Conservation (phyloP, 1,140 invertebrate species). For the Calosoma granatense region DNA sequence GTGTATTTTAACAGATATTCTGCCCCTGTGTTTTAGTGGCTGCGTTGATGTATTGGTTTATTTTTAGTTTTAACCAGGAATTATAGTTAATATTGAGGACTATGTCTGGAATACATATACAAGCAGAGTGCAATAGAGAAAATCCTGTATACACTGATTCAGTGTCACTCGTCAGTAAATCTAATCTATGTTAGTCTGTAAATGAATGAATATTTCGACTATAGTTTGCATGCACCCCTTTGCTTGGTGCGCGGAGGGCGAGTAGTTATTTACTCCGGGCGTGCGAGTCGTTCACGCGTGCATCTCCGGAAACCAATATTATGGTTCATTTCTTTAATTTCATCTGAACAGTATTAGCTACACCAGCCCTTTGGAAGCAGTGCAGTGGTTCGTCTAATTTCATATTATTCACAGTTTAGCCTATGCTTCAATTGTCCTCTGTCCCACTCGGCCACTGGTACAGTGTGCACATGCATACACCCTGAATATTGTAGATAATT, state of each 20-base stretch:
- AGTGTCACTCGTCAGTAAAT: no score
- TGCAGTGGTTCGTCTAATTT: conserved; percentile 8
- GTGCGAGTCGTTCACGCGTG: no score
- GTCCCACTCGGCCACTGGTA: background rate
- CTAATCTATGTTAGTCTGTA: no score
- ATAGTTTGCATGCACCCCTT: no score
- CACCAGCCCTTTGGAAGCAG: no score
- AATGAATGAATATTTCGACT: no score
- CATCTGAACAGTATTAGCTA: background rate
- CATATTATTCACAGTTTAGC: conserved; percentile 9
- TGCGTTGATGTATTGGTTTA: background rate
- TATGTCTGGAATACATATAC: no score
- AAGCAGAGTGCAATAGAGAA: no score
- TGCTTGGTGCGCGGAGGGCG: no score
- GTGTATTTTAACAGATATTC: background rate
- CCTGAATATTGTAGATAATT: background rate
- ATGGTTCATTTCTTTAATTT: conserved; percentile 11
- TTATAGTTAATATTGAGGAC: no score
- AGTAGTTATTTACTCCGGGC: no score
- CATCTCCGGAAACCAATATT: background rate
- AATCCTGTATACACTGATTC: no score
- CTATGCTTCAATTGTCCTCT: conserved; percentile 6
- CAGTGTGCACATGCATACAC: background rate
- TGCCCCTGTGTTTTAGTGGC: background rate
- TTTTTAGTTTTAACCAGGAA: background rate